Base-by-base conservation (phyloP, 1,140 invertebrate genomes). In the Psilanteris sp. region DNA sequence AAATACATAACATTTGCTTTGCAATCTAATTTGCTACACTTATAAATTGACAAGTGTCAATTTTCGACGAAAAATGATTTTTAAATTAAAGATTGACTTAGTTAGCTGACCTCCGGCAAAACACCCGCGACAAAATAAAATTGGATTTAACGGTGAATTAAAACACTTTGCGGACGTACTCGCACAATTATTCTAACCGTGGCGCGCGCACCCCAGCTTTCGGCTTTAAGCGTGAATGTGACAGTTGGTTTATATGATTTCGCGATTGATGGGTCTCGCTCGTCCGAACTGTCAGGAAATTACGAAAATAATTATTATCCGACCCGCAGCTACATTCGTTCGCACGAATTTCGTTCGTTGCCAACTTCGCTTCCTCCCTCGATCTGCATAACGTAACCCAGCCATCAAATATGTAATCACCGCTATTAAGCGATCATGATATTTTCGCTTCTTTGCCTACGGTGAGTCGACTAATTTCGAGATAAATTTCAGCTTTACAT, bases 291-390 rank as follows among this genome's bases (percentile, higher is more conserved):
- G 76, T 78, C 82, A 84, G 83, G 83, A 86, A 86, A 86, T 86
- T 82, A 85, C 81, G 83, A 85, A 85, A 86, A 85, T 85, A 86
- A 85, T 86, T 84, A 84, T 84, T 81, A 85, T 82, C 81, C 70
- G 46, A 71, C 66, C 59, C 61, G 39, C 72, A 41, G 36, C 41
- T 48, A 39, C 62, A 59, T 61, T 75, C 71, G 54, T 66, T 32
- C 24, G 62, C 27, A 14, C 54, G 32, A 55, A 59, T 64, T 54
- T 68, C 64, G 22, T 50, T 46, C 62, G 37, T n/a, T 15, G 46
- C 13, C 22, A 46, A 55, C 48, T 55, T 54, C 27, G 41, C 32
- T 66, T 52, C 48, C 64, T 39, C 59, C 36, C 44, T 48, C 52
- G 11, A 54, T 52, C 50, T 39, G 5, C 44, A 16, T 9, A 67